phyloP scores from a whole-genome alignment of 2,888 invertebrate species.

The Megaustenia siamemsis region DNA sequence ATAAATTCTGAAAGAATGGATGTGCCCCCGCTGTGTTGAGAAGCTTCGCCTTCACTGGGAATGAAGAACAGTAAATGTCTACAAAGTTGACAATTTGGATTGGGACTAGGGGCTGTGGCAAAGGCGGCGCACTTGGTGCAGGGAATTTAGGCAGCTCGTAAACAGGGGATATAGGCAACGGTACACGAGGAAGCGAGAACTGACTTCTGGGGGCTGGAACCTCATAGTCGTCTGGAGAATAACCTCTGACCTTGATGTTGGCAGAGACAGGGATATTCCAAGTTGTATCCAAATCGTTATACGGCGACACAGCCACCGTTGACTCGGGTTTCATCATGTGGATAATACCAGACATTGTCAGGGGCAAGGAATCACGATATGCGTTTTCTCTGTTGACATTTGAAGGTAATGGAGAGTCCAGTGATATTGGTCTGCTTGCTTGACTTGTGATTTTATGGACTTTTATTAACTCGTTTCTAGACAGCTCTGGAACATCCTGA shows the following conservation, averaged over 20 bases:
- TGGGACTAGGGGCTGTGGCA: constrained; percentile 35
- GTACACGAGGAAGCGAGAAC: neutral
- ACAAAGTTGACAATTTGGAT: constrained; percentile 42
- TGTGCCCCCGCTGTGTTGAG: constrained; percentile 10
- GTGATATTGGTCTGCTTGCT: neutral
- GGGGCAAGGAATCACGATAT: constrained; percentile 50
- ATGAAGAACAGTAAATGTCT: constrained; percentile 35
- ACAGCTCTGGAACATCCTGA: neutral
- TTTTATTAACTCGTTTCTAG: neutral
- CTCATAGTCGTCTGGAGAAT: constrained; percentile 58
- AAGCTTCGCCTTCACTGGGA: constrained; percentile 47
- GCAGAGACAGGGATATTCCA: constrained; percentile 67
- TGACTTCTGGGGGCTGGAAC: constrained; percentile 49
- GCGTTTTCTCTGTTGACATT: neutral
- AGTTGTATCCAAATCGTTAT: constrained; percentile 62
- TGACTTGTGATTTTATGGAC: neutral
- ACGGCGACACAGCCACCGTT: constrained; percentile 65
- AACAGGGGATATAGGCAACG: neutral
- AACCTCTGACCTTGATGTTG: constrained; percentile 58
- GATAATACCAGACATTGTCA: constrained; percentile 65
- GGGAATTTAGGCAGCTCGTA: constrained; percentile 24
- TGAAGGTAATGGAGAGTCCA: neutral
- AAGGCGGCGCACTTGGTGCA: constrained; percentile 34
- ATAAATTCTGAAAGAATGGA: constrained; percentile 43
- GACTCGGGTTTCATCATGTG: constrained; percentile 65